Evolutionary conservation across 2,888 invertebrate genomes (phyloP), one percentile per base, ranked within the genome.

Genomic region (Lottia scabra): DNA sequence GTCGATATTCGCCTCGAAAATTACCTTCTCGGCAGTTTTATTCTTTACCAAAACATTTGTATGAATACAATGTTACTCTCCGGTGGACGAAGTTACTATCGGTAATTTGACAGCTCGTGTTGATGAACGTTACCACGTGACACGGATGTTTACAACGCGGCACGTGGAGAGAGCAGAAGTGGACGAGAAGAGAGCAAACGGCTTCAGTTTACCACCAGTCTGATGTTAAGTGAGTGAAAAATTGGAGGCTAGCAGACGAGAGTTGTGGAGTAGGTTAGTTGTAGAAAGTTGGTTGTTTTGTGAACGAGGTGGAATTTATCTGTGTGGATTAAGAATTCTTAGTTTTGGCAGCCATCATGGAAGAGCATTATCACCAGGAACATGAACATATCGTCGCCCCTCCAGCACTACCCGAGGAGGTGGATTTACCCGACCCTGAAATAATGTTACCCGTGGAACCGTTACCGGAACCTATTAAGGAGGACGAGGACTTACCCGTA

Each of bases 81-180:
- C 4, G 10, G 38, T 38, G 38, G 38, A 38, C 38, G 38, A n/a
- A n/a, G n/a, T 56, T 23, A 19, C 56, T 23, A 23, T 19, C 23
- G 56, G 19, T 23, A 56, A 56, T 56, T 23, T 56, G 56, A 56
- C 56, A 56, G 56, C 56, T 56, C 56, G 12, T 23, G 56, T 56
- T 23, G 27, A 66, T 66, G n/a, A 16, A 66, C 66, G 8, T 6
- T 15, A 63, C 65, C 70, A 70, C 70, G 70, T 70, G 70, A 70
- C 65, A 30, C 70, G 70, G 65, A 70, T 70, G 70, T 70, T 70
- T 70, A 70, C 70, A 70, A 44, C 70, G 46, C 19, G 64, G 70
- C 70, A 70, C 70, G 70, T 70, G 70, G 70, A 70, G 70, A 48
- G 68, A 38, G 30, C 45, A 45, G 56, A 56, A 56, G 19, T 23